These are phyloP conservation scores for Diachrysia chrysitis DNA, from an alignment of 2,888 invertebrate genomes.

Conservation along the genomic window DNA sequence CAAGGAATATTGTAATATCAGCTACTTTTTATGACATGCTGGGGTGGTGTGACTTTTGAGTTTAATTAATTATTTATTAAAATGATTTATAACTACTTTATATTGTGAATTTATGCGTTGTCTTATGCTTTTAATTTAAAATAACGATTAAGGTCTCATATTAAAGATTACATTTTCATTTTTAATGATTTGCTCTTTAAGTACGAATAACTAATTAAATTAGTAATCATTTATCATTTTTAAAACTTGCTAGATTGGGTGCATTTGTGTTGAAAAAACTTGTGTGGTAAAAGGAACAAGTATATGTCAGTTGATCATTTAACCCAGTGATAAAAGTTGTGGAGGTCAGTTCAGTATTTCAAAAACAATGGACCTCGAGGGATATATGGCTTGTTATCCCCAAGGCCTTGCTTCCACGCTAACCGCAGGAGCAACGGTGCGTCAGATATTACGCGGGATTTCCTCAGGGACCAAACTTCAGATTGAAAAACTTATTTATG, in stretches of 20 bases:
- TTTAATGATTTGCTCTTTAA: background rate
- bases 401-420: background rate
- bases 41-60: constrained; percentile 13
- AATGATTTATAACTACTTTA: constrained; percentile 20
- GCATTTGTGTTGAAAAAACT: background rate
- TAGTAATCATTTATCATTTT: background rate
- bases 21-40: constrained; percentile 34
- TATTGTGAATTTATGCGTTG: constrained; percentile 5
- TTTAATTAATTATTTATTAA: constrained; percentile 41
- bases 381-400: background rate
- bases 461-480: background rate
- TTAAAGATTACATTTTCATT: constrained; percentile 7
- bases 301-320: too few species aligned
- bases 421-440: background rate
- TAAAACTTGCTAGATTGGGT: background rate
- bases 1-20: constrained; percentile 41
- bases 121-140: background rate
- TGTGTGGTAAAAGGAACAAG: too few species aligned
- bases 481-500: constrained; percentile 4
- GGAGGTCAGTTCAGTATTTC: background rate
- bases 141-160: background rate
- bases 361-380: constrained; percentile 1
- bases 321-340: background rate
- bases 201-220: background rate
- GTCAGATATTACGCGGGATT: constrained; percentile 4